phyloP scores from a whole-genome alignment of 2,113 vertebrate species.

The Bungarus multicinctus region DNA sequence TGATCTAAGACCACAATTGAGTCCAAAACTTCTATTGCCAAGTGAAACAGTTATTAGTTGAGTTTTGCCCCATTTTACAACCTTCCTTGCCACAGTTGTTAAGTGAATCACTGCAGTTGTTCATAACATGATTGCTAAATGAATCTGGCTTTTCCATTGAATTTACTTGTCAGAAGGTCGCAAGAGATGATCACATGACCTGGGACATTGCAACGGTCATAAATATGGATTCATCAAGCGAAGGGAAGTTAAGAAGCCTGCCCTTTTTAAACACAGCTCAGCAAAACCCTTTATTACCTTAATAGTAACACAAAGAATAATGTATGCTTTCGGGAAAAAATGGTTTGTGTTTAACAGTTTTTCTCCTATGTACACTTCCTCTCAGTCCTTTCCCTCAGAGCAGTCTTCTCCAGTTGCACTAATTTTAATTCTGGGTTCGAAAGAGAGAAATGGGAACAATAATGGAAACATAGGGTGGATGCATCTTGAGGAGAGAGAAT shows the following conservation, averaged over 20 bases:
- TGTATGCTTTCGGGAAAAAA: not conserved
- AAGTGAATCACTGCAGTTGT: not conserved
- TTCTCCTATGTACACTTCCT: not conserved
- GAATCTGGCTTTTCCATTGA: not conserved
- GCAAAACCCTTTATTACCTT: not conserved
- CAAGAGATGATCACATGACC: not conserved
- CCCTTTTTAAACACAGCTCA: not conserved
- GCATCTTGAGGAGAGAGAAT: not conserved
- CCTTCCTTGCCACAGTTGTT: not conserved
- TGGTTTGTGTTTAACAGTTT: not conserved
- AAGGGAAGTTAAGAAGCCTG: not conserved
- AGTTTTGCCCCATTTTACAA: not conserved
- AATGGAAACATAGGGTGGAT: not conserved
- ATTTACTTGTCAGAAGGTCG: not conserved
- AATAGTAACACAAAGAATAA: not conserved
- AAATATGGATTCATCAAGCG: not conserved
- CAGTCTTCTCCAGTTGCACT: not conserved
- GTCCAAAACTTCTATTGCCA: not conserved
- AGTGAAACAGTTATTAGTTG: not conserved
- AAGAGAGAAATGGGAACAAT: not conserved
- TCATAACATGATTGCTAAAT: not conserved
- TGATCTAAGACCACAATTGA: not conserved
- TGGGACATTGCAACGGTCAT: not conserved
- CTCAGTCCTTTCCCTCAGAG: not conserved
- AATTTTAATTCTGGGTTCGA: not conserved